Evolutionary conservation across 2,888 invertebrate species (phyloP), one percentile per base, ranked within the genome.

Genomic region (Ceriagrion tenellum): DNA sequence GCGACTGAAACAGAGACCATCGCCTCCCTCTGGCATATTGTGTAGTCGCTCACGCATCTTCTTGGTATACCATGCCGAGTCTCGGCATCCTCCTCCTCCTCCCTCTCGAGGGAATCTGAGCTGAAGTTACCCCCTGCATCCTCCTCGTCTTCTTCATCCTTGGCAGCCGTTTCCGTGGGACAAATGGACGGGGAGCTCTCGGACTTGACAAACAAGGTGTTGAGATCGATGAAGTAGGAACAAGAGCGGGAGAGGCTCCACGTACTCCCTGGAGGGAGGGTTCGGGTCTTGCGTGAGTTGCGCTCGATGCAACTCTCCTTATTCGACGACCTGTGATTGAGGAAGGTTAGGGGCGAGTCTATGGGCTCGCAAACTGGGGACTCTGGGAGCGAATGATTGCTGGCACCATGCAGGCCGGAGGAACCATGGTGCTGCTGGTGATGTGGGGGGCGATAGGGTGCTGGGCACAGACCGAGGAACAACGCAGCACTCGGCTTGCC

Each of bases 41-140:
- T 98, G 96, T 98, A 98, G 96, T 98, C 98, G 0, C 98, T 98
- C 30, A 98, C 97, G 74, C 98, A 98, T 56, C 98, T 97, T 95
- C 98, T 97, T 0, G 98, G 98, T 47, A 93, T 69, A 12, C 93
- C 93, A 93, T 69, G 93, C n/a, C 93, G 69, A 23, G 16, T 56
- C 26, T 93, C 93, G 95, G 97, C 97, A 26, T 97, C 96, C 20
- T 95, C 96, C 96, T 95, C 96, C 96, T 97, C 96, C 96, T 97
- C 97, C 96, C 97, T 97, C 97, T 98, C 98, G 95, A 98, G 97
- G 0, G 98, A 98, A 97, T 98, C 98, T 0, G 98, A 98, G 95
- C 98, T 98, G 96, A 98, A 98, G 96, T 98, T 98, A 0, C 98
- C 98, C 90, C 98, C 98, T 0, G 98, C 98, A 63, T 95, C 96